Conservation (phyloP, 2,888 invertebrate species). For the Drosophila eohydei region DNA sequence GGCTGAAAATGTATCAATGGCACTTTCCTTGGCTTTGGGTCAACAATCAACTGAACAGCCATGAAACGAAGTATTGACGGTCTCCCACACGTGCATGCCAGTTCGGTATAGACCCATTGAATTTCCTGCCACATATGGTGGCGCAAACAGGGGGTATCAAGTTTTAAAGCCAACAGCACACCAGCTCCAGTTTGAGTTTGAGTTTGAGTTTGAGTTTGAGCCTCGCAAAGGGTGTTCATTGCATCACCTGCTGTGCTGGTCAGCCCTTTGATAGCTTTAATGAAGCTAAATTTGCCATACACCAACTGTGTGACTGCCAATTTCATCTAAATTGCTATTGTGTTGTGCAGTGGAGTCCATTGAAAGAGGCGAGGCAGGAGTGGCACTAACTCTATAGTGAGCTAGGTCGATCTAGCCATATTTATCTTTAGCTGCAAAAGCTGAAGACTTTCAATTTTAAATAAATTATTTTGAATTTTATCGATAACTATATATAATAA, state of each 20-base stretch:
- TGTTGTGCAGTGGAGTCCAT: neutral
- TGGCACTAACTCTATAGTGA: no score
- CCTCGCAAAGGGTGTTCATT: slow-evolving; percentile 11
- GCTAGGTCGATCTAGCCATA: neutral
- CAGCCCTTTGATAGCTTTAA: slow-evolving; percentile 44
- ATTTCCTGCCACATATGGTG: slow-evolving; percentile 6
- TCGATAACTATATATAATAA: no score
- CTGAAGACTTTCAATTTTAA: no score
- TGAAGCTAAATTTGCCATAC: slow-evolving; percentile 9
- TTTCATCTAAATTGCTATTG: neutral
- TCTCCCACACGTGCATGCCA: neutral
- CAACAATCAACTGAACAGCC: slow-evolving; percentile 74
- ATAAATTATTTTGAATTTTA: no score
- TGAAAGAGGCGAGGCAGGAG: neutral
- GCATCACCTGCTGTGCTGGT: slow-evolving; percentile 69
- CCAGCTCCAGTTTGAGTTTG: no score
- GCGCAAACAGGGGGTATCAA: slow-evolving; percentile 9
- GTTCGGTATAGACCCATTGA: neutral
- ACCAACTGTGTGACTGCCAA: neutral
- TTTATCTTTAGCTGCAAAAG: no score
- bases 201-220: no score
- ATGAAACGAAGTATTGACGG: slow-evolving; percentile 18
- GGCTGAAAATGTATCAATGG: slow-evolving; percentile 61
- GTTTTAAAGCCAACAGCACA: slow-evolving; percentile 31
- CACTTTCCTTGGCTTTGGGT: slow-evolving; percentile 48